Conservation (phyloP, 1,140 invertebrate species). For the Homarus americanus region DNA sequence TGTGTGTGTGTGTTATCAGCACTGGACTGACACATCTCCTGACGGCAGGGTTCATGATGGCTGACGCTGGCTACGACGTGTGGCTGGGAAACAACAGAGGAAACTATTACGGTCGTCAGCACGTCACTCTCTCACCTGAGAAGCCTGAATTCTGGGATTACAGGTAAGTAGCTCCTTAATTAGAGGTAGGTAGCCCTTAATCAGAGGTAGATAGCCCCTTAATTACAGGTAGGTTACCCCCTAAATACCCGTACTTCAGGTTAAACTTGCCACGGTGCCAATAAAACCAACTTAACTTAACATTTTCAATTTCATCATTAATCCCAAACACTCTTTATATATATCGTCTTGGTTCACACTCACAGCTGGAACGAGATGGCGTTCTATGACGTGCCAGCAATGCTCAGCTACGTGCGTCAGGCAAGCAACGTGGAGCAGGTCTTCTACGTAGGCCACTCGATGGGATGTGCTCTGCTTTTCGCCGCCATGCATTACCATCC, state of each 20-base stretch:
- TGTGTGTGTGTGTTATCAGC: too few relatives aligned
- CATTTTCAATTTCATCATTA: too few relatives aligned
- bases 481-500: slow-evolving; percentile 82
- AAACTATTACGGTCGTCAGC: slow-evolving; percentile 17
- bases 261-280: too few relatives aligned
- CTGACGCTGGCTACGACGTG: slow-evolving; percentile 39
- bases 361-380: slow-evolving; percentile 38
- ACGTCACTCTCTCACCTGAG: neutral
- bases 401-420: slow-evolving; percentile 21
- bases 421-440: neutral
- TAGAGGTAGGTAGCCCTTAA: too few relatives aligned
- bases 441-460: slow-evolving; percentile 40
- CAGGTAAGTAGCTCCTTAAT: too few relatives aligned
- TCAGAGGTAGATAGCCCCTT: too few relatives aligned
- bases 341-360: neutral
- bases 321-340: too few relatives aligned
- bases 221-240: too few relatives aligned
- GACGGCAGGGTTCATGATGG: slow-evolving; percentile 25
- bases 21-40: too few relatives aligned
- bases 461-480: slow-evolving; percentile 27
- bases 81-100: slow-evolving; percentile 37
- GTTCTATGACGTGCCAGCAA: slow-evolving; percentile 17
- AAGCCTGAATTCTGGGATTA: slow-evolving; percentile 34
- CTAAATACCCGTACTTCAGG: too few relatives aligned
- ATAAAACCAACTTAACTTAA: too few relatives aligned